Evolutionary conservation across 2,888 invertebrate genomes (phyloP).

Genomic region (Cerceris rybyensis): DNA sequence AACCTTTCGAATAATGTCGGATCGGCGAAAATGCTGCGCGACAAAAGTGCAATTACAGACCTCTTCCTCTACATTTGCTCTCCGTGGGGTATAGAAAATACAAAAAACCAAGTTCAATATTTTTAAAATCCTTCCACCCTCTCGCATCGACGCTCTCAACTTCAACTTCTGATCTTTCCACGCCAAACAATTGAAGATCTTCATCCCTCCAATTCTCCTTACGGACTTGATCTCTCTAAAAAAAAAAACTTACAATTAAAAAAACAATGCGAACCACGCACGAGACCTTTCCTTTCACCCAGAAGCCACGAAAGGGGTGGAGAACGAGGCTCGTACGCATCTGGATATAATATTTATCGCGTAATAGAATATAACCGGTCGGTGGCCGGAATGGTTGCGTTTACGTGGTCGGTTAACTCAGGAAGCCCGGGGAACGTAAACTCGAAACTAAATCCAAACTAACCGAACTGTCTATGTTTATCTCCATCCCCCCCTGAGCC

Average conservation of each 20-base stretch:
- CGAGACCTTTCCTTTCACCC: too few relatives aligned
- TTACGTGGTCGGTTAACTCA: slow-evolving; percentile 78
- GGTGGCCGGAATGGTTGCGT: slow-evolving; percentile 69
- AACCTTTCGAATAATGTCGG: slow-evolving; percentile 67
- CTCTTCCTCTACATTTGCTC: slow-evolving; percentile 37
- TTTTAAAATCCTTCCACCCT: background rate
- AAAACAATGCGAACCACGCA: too few relatives aligned
- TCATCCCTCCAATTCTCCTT: too few relatives aligned
- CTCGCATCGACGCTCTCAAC: background rate
- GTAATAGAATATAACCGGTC: slow-evolving; percentile 76
- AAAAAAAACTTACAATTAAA: too few relatives aligned
- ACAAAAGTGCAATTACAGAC: slow-evolving; percentile 57
- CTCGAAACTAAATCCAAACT: slow-evolving; percentile 77
- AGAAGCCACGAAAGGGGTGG: too few relatives aligned
- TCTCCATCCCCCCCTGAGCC: slow-evolving; percentile 32
- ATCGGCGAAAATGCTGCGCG: slow-evolving; percentile 60
- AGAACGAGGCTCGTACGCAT: slow-evolving; percentile 33
- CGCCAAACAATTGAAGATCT: background rate
- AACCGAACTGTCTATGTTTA: slow-evolving; percentile 69
- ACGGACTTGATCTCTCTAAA: too few relatives aligned
- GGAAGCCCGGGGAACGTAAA: slow-evolving; percentile 76
- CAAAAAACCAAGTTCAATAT: background rate
- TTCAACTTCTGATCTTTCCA: background rate
- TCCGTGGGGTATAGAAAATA: slow-evolving; percentile 8
- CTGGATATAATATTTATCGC: slow-evolving; percentile 77